phyloP scores from a whole-genome alignment of 2,113 vertebrate genomes.

The Ceyx cyanopectus region DNA sequence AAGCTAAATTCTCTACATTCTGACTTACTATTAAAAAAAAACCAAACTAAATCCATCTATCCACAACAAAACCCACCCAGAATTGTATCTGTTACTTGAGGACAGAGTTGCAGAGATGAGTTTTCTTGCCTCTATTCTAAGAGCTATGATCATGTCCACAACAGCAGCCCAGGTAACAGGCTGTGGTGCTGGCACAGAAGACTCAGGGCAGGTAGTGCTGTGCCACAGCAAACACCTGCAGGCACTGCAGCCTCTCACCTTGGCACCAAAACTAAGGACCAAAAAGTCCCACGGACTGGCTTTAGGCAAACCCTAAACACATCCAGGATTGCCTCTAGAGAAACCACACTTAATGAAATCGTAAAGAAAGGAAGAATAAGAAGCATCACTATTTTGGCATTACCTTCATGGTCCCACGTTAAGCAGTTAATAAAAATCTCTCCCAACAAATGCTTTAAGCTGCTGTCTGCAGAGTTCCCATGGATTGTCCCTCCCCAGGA shows the following conservation, averaged over 20 bases:
- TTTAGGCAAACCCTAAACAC: neutral
- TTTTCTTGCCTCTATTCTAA: neutral
- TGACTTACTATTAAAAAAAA: neutral
- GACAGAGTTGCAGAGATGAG: neutral
- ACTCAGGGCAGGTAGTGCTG: neutral
- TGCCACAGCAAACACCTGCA: neutral
- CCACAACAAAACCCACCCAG: neutral
- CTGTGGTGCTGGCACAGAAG: neutral
- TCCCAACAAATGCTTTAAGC: neutral
- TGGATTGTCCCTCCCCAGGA: neutral
- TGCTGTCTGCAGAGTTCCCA: neutral
- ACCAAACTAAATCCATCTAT: neutral
- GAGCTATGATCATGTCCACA: neutral
- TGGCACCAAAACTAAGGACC: neutral
- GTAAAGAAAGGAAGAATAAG: neutral
- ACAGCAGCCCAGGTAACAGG: rapidly evolving
- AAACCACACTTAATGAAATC: neutral
- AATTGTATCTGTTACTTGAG: neutral
- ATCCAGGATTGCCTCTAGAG: neutral
- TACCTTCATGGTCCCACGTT: neutral
- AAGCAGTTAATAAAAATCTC: neutral
- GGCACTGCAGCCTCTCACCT: neutral
- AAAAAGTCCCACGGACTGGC: neutral
- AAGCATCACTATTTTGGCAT: neutral
- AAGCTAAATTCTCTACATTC: neutral